Evolutionary conservation across 2,888 invertebrate species (phyloP), one percentile per base, ranked within the genome.

Genomic region (Litoditis marina): DNA sequence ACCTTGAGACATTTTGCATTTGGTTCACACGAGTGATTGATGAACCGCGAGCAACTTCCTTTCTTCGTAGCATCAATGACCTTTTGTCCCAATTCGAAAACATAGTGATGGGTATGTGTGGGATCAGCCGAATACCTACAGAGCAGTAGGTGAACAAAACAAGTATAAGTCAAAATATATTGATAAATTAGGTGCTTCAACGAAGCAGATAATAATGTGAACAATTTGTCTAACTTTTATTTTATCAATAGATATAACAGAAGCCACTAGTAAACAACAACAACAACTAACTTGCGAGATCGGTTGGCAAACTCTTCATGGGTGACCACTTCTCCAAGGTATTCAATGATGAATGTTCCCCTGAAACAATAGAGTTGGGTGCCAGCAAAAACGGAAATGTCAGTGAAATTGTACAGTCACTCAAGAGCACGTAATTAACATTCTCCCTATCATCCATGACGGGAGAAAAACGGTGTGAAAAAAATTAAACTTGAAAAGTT

Each of bases 1-100:
- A 87, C 88, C 85, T 98, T 98, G 85, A 98, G 95, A 0, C 96
- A 96, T 85, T 94, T 94, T 3, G 94, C 92, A 84, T 98, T 98
- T 0, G 98, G 98, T 78, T 95, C 94, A 84, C 98, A 99, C 50
- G 94, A 94, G 84, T 99, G 98, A 85, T 99, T 99, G 77, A 98
- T 94, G 83, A 96, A 99, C 44, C 98, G 87, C 0, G 96, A 95
- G 65, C 92, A 89, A 83, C 95, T 98, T 34, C 98, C 98, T 84
- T 91, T 93, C 76, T 88, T 85, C 0, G 96, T 96, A 1, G 98
- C 98, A 85, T 99, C 98, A 65, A 99, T 96, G 60, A 92, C 89
- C 66, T 91, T 89, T 84, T 94, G 93, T 0, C 70, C 92, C 90
- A 50, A 96, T 85, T 0, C 94, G 91, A 95, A 98, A 84, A 96